phyloP scores from a whole-genome alignment of 1,140 invertebrate species.

The Ptiloglossa arizonensis region DNA sequence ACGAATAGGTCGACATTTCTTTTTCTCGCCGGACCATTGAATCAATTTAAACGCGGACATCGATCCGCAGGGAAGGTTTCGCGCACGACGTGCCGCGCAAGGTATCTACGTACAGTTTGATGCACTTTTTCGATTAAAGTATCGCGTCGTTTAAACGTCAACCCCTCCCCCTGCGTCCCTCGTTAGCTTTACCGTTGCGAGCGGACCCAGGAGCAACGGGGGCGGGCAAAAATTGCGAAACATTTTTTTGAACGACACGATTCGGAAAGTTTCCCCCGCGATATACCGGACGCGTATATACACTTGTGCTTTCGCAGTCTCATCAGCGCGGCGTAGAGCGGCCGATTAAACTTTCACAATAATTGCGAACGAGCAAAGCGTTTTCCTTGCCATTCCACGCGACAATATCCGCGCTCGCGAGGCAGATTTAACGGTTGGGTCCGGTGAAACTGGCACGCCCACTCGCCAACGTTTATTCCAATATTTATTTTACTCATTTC shows the following conservation, averaged over 20 bases:
- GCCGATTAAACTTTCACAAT: slow-evolving; percentile 63
- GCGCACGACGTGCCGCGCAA: no score
- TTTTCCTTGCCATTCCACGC: slow-evolving; percentile 45
- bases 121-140: slow-evolving; percentile 9
- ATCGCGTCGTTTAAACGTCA: slow-evolving; percentile 8
- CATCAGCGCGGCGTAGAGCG: slow-evolving; percentile 44
- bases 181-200: background rate
- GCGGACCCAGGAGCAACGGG: no score
- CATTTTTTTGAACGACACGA: slow-evolving; percentile 41
- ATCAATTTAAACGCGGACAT: no score
- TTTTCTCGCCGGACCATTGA: no score
- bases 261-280: slow-evolving; percentile 33
- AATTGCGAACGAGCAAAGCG: slow-evolving; percentile 54
- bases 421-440: slow-evolving; percentile 47
- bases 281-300: slow-evolving; percentile 15
- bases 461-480: slow-evolving; percentile 52
- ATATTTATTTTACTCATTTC: slow-evolving; percentile 59
- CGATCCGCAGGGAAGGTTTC: no score
- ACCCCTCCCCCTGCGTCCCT: background rate
- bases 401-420: slow-evolving; percentile 45
- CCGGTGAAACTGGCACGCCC: slow-evolving; percentile 46
- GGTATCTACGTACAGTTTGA: no score
- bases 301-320: slow-evolving; percentile 21
- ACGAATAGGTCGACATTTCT: no score
- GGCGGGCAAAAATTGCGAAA: slow-evolving; percentile 34